phyloP scores from a whole-genome alignment of 2,797 vertebrate species.

The Anguilla pacifica region DNA sequence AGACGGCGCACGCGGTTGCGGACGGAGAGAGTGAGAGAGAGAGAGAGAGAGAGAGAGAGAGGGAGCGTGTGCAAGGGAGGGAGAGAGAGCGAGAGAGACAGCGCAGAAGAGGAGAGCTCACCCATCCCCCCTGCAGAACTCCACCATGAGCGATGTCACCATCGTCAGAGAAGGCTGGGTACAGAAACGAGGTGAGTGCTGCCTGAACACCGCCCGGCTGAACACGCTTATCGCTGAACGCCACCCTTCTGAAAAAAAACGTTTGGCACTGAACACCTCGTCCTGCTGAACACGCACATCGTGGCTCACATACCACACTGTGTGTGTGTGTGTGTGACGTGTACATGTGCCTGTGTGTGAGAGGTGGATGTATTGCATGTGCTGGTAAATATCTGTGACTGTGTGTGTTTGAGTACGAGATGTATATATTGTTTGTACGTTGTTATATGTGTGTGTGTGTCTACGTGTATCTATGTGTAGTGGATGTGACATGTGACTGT shows the following conservation, averaged over 20 bases:
- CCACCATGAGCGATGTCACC: slow-evolving; percentile 81
- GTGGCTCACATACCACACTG: not conserved
- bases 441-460: too few species aligned
- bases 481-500: too few species aligned
- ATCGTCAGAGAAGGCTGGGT: slow-evolving; percentile 83
- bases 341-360: too few species aligned
- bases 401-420: not conserved
- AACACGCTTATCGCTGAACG: not conserved
- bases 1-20: slow-evolving; percentile 32
- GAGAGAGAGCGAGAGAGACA: slow-evolving; percentile 11
- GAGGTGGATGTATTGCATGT: too few species aligned
- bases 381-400: not conserved
- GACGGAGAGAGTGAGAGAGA: not conserved
- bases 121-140: slow-evolving; percentile 60
- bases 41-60: too few species aligned
- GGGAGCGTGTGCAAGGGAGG: too few species aligned
- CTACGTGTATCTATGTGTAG: not conserved
- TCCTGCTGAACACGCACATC: not conserved
- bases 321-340: not conserved
- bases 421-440: not conserved
- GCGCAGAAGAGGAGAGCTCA: slow-evolving; percentile 6
- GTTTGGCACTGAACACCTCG: too few species aligned
- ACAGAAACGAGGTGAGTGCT: slow-evolving; percentile 80
- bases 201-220: not conserved
- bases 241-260: too few species aligned